phyloP scores from a whole-genome alignment of 2,113 vertebrate species.

The Poeciliopsis occidentalis region DNA sequence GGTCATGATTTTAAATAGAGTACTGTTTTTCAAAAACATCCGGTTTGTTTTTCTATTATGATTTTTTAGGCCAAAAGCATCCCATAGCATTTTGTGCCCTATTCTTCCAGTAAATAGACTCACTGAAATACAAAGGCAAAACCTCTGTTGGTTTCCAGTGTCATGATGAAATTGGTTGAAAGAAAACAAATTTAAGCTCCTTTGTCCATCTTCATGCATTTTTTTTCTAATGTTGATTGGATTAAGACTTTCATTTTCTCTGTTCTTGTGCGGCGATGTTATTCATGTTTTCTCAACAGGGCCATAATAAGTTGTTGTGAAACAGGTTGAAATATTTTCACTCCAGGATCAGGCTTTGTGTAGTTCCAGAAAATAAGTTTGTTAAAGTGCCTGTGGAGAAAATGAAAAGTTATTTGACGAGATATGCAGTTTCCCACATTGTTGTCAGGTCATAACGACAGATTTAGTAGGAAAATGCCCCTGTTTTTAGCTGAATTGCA shows the following conservation, averaged over 20 bases:
- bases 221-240: constrained; percentile 38
- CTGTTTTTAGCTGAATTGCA: constrained; percentile 29
- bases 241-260: constrained; percentile 47
- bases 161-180: constrained; percentile 66
- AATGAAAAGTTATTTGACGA: constrained; percentile 1
- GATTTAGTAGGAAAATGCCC: neutral
- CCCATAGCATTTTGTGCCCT: neutral
- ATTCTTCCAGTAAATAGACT: neutral
- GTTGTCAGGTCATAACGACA: no score
- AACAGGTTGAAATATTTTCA: constrained; percentile 41
- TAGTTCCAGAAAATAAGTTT: neutral
- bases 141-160: constrained; percentile 27
- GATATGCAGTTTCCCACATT: no score
- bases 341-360: neutral
- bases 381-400: neutral
- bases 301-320: constrained; percentile 16
- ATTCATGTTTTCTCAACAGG: constrained; percentile 15
- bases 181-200: constrained; percentile 56
- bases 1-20: neutral
- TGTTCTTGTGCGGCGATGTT: neutral
- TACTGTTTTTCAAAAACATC: neutral
- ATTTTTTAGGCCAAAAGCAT: neutral
- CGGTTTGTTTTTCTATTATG: neutral
- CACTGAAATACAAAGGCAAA: neutral
- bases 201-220: constrained; percentile 56